A percentile compares a stretch with the other conserved stretches of the same genome.
phyloP scores from a whole-genome alignment of 2,888 invertebrate species.

The Diarsia mendica region DNA sequence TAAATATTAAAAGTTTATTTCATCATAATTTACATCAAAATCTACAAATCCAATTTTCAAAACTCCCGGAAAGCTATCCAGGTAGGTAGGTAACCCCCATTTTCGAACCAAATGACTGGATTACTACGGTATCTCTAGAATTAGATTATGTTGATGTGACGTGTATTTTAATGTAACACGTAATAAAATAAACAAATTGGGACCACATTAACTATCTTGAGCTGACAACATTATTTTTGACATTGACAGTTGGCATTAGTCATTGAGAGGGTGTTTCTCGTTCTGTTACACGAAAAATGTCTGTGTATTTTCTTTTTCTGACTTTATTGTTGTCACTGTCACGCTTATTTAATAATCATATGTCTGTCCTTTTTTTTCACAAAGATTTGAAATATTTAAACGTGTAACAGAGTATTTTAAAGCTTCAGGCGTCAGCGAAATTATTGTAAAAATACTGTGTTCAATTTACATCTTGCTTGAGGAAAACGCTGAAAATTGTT shows the following conservation, averaged over 20 bases:
- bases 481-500: conserved; percentile 50
- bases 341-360: not conserved
- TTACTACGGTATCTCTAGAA: too few relatives aligned
- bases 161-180: not conserved
- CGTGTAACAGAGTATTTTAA: conserved; percentile 36
- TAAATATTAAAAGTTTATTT: too few relatives aligned
- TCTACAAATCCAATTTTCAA: too few relatives aligned
- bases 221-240: conserved; percentile 30
- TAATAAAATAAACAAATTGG: not conserved
- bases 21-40: too few relatives aligned
- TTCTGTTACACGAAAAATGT: conserved; percentile 29
- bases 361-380: conserved; percentile 5
- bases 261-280: conserved; percentile 34
- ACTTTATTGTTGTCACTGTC: not conserved
- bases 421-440: conserved; percentile 28
- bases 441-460: conserved; percentile 40
- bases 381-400: not conserved
- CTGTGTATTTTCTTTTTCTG: not conserved
- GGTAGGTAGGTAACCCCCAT: too few relatives aligned
- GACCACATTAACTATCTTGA: not conserved
- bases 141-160: too few relatives aligned
- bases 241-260: conserved; percentile 36
- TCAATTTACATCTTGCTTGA: conserved; percentile 15
- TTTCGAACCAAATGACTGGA: too few relatives aligned
- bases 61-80: too few relatives aligned